Evolutionary conservation across 2,797 vertebrate species (phyloP).

Genomic region (Brachyalestes nurse): DNA sequence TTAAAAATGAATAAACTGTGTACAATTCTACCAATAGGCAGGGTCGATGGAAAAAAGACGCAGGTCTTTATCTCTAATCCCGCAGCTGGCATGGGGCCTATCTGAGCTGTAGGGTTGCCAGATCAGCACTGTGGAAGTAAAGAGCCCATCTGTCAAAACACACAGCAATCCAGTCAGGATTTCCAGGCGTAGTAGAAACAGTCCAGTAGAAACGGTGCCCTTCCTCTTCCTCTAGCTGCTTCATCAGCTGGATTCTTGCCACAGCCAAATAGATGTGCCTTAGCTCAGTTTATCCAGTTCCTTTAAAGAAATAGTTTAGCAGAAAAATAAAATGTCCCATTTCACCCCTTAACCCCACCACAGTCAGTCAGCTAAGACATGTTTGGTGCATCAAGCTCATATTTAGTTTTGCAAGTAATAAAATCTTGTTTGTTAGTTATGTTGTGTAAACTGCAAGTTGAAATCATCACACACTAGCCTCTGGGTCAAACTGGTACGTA

Average conservation of each 20-base stretch:
- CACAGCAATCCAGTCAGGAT: slow-evolving; percentile 53
- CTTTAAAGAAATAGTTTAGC: slow-evolving; percentile 18
- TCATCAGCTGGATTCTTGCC: slow-evolving; percentile 15
- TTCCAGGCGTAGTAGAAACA: slow-evolving; percentile 54
- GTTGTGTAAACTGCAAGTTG: not conserved
- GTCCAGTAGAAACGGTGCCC: not conserved
- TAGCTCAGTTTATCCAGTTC: slow-evolving; percentile 15
- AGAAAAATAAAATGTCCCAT: not conserved
- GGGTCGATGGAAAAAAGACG: not conserved
- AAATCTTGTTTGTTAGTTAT: not conserved
- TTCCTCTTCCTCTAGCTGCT: slow-evolving; percentile 17
- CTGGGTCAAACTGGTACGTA: no score
- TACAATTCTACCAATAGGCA: not conserved
- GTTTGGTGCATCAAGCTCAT: not conserved
- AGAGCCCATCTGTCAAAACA: slow-evolving; percentile 59
- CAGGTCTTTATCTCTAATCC: slow-evolving; percentile 13
- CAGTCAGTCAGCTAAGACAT: not conserved
- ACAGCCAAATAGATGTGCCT: slow-evolving; percentile 32
- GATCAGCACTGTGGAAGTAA: slow-evolving; percentile 42
- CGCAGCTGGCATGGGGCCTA: slow-evolving; percentile 38
- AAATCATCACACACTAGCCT: not conserved
- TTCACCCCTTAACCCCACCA: not conserved
- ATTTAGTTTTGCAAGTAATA: not conserved
- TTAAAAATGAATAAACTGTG: not conserved
- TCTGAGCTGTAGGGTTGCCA: slow-evolving; percentile 19